Percentiles rank a stretch among this genome's conserved stretches.
Conservation (phyloP, 2,797 vertebrate genomes). For the Cuniculus paca region DNA sequence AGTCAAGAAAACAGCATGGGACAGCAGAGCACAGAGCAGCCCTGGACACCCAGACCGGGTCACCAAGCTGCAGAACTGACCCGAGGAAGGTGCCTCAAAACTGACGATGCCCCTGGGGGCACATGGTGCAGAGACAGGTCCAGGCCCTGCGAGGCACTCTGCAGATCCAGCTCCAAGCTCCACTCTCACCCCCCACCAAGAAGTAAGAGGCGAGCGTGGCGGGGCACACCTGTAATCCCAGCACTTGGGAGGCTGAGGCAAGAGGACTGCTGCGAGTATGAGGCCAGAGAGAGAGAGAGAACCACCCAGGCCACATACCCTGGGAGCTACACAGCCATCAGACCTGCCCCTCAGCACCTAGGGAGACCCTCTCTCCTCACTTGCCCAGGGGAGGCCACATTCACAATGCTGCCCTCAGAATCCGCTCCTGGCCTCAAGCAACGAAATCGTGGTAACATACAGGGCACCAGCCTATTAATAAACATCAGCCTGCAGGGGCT, state of each 20-base stretch:
- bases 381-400: background rate
- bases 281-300: background rate
- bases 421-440: background rate
- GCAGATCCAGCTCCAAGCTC: background rate
- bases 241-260: background rate
- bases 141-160: background rate
- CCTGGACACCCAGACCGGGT: fast-evolving
- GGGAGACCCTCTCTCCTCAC: background rate
- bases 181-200: background rate
- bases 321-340: background rate
- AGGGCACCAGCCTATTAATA: background rate
- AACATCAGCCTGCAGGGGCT: background rate
- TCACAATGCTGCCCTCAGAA: no score
- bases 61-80: background rate
- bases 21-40: background rate
- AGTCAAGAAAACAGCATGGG: background rate
- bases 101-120: fast-evolving
- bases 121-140: fast-evolving
- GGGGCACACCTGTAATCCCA: background rate
- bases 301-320: background rate
- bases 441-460: no score
- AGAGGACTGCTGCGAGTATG: background rate
- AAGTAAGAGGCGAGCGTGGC: background rate
- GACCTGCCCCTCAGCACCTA: no score
- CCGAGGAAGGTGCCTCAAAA: background rate